Base-by-base conservation (phyloP, 2,888 invertebrate species). In the Leucania comma region DNA sequence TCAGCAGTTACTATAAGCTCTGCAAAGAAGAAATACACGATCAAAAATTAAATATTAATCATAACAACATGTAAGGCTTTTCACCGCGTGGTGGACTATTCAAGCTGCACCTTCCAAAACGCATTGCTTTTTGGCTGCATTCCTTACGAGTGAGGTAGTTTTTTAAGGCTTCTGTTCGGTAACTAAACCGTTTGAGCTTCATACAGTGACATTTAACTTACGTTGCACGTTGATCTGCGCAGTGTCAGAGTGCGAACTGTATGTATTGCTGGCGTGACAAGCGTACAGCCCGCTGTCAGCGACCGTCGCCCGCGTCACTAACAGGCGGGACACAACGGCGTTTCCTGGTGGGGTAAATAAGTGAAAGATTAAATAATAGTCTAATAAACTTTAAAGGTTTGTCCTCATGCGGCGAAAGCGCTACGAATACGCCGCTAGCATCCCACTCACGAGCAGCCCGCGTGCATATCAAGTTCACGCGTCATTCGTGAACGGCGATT, bases 161-260 rank as follows among this genome's bases (percentile, higher is more conserved):
- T 14, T 14, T 38, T 38, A 38, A 4, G 4, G 38, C 12, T 12
- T 3, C 35, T 42, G 4, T 20, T 26, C 14, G 14, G 29, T 17
- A 5, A 29, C 35, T 20, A 12, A 59, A 9, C 22, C 22, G 4
- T 12, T 14, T 2, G 12, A 35, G 1, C 4, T 20, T 22, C 12
- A 56, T 24, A 42, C 1, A n/a, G 3, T 5, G 17, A 8, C 20
- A 14, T 22, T 24, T 26, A 32, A 73, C 89, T 95, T 94, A 98
- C 99, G 98, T 96, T 98, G 97, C 50, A 99, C 97, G 73, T 91
- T 96, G 84, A 99, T 97, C 70, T 96, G 96, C 51, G 98, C 96
- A 35, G 97, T 96, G 86, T 97, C 97, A 20, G 42, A 17, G 4
- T 42, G 42, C 42, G 42, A 42, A 42, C 42, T 42, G 17, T 42